These are phyloP conservation scores for Agapornis roseicollis DNA, from an alignment of 2,113 vertebrate species.

Conservation along the genomic window DNA sequence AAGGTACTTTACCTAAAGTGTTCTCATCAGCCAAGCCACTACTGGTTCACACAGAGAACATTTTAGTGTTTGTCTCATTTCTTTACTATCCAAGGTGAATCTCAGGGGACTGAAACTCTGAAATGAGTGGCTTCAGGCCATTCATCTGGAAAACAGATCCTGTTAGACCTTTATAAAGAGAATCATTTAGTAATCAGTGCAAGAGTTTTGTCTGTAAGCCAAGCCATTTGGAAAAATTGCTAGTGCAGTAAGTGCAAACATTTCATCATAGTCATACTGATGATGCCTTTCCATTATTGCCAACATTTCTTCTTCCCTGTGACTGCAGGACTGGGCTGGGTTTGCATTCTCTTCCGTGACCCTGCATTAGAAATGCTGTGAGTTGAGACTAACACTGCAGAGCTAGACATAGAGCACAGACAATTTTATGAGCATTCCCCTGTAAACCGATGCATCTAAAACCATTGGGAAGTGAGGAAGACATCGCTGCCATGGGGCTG, in stretches of 20 bases:
- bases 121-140: background rate
- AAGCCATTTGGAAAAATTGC: background rate
- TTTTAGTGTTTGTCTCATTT: background rate
- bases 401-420: background rate
- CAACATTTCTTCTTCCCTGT: background rate
- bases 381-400: background rate
- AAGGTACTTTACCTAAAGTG: background rate
- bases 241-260: background rate
- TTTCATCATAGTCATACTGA: background rate
- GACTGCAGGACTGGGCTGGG: background rate
- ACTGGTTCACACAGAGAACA: background rate
- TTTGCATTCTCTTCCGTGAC: background rate
- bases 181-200: background rate
- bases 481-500: accelerated
- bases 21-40: background rate
- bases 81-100: background rate
- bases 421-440: background rate
- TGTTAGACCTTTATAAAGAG: constrained; percentile 15
- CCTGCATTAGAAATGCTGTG: background rate
- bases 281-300: background rate
- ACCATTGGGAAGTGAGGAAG: background rate
- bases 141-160: constrained; percentile 16
- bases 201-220: background rate
- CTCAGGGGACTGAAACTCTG: background rate
- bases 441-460: background rate